phyloP scores from a whole-genome alignment of 2,113 vertebrate species.

The Scolopax mira region DNA sequence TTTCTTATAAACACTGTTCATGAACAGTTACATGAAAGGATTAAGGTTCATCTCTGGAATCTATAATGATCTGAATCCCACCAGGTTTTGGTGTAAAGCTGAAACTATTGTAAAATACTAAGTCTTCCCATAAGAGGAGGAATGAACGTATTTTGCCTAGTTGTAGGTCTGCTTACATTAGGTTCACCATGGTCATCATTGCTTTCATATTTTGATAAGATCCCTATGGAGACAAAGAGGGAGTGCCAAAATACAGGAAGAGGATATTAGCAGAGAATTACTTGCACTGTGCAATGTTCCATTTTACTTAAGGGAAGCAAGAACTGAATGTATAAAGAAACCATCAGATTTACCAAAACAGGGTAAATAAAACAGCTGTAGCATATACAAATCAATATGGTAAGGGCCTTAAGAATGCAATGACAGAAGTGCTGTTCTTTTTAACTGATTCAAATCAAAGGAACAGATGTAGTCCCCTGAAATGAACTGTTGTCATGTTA shows the following conservation, averaged over 20 bases:
- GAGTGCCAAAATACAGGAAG: not conserved
- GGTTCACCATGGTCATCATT: not conserved
- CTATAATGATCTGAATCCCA: not conserved
- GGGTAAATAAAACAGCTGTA: not conserved
- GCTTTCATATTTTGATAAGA: not conserved
- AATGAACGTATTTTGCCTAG: not conserved
- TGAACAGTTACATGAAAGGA: not conserved
- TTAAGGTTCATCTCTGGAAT: not conserved
- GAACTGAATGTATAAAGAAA: not conserved
- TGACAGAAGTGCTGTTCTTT: not conserved
- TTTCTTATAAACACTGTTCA: not conserved
- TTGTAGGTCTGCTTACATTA: not conserved
- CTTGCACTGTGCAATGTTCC: not conserved
- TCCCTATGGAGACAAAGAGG: not conserved
- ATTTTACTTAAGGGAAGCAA: not conserved
- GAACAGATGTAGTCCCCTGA: not conserved
- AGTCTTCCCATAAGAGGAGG: not conserved
- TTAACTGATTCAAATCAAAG: not conserved
- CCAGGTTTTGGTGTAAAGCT: not conserved
- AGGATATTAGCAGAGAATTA: not conserved
- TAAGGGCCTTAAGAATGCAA: not conserved
- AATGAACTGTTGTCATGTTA: not conserved
- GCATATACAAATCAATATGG: not conserved
- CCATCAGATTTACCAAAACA: not conserved
- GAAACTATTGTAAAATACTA: not conserved